Conservation (phyloP, 64 coral and sea anemone species). For the Stichodactyla mertensii region DNA sequence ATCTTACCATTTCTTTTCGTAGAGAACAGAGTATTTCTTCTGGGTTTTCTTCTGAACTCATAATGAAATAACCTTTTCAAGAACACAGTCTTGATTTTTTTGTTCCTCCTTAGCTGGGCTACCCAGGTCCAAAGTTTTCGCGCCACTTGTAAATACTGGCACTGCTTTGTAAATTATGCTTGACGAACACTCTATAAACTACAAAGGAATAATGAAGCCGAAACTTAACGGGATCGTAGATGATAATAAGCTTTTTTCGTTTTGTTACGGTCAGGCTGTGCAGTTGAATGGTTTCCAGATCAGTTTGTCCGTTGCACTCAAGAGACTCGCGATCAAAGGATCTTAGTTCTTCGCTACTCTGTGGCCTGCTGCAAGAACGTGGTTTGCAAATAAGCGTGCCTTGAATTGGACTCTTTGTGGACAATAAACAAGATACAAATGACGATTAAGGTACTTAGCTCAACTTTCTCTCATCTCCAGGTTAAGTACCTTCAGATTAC, state of each 20-base stretch:
- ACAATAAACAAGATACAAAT: neutral
- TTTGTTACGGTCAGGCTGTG: no score
- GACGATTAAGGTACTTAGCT: neutral
- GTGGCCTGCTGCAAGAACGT: neutral
- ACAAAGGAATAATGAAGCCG: no score
- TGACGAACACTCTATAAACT: no score
- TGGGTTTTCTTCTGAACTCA: neutral
- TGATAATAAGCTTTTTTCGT: no score
- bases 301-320: no score
- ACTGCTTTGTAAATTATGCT: no score
- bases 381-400: neutral
- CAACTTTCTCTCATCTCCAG: constrained; percentile 11
- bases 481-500: neutral
- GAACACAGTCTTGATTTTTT: neutral
- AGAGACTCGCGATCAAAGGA: neutral
- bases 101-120: no score
- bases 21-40: constrained; percentile 3
- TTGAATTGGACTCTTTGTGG: neutral
- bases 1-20: constrained; percentile 15
- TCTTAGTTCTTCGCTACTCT: neutral
- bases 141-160: no score
- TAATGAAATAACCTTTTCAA: neutral
- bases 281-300: no score
- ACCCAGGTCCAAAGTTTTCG: no score
- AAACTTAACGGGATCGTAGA: no score